These are phyloP conservation scores for Norana najaformis DNA, from an alignment of 2,888 invertebrate species.

Conservation along the genomic window DNA sequence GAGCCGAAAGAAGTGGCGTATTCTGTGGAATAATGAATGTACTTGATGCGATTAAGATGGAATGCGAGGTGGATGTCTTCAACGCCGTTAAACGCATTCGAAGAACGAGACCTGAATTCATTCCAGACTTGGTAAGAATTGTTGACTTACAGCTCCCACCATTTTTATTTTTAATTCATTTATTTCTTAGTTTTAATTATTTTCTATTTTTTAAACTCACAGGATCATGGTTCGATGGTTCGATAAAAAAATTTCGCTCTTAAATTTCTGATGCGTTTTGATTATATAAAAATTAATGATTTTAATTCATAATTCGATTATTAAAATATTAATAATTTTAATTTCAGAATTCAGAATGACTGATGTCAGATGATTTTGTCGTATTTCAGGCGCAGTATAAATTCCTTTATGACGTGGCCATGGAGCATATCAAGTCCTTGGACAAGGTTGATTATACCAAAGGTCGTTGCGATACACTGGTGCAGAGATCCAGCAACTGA, in stretches of 20 bases:
- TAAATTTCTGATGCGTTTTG: too few relatives aligned
- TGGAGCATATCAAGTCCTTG: neutral
- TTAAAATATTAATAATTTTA: too few relatives aligned
- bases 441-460: neutral
- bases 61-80: constrained; percentile 96
- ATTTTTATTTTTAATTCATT: too few relatives aligned
- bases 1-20: constrained; percentile 89
- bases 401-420: constrained; percentile 51
- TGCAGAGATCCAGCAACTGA: neutral
- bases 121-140: constrained; percentile 70
- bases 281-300: too few relatives aligned
- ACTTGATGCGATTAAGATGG: constrained; percentile 96
- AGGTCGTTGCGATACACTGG: neutral
- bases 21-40: constrained; percentile 97
- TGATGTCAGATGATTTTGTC: neutral
- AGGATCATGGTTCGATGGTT: too few relatives aligned
- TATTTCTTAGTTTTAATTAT: too few relatives aligned
- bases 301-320: too few relatives aligned
- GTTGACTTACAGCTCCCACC: too few relatives aligned
- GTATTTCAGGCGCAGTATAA: constrained; percentile 56
- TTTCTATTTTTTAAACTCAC: too few relatives aligned
- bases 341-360: neutral
- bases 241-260: too few relatives aligned
- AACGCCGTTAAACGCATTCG: constrained; percentile 96
- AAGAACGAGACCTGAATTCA: constrained; percentile 91